These are phyloP conservation scores for Eupithecia subfuscata DNA, from an alignment of 2,888 invertebrate genomes.

Conservation along the genomic window DNA sequence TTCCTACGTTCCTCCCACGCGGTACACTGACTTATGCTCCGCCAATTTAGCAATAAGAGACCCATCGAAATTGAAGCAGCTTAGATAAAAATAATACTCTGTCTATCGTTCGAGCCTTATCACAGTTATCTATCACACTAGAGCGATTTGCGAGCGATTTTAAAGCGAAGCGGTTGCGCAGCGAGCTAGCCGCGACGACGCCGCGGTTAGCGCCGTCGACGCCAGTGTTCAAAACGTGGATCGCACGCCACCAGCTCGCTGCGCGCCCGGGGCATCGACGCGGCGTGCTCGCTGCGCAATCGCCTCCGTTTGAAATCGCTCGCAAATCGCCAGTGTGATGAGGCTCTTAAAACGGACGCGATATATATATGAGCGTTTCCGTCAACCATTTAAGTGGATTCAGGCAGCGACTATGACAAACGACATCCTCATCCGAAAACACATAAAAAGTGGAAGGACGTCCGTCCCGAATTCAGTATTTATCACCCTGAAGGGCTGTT, in stretches of 20 bases:
- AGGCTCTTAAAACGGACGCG: constrained; percentile 24
- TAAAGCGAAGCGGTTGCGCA: too few relatives aligned
- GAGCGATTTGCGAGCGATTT: too few relatives aligned
- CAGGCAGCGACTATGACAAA: constrained; percentile 57
- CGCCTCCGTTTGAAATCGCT: too few relatives aligned
- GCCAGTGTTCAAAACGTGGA: too few relatives aligned
- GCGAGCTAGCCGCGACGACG: too few relatives aligned
- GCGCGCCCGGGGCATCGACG: too few relatives aligned
- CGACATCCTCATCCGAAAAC: constrained; percentile 52
- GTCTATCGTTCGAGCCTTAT: background rate
- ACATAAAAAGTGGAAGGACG: constrained; percentile 51
- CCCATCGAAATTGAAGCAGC: background rate
- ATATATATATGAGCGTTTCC: constrained; percentile 36
- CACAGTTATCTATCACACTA: too few relatives aligned
- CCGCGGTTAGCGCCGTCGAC: too few relatives aligned
- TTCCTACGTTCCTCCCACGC: constrained; percentile 22
- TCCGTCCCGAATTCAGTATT: constrained; percentile 48
- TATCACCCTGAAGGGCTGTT: constrained; percentile 46
- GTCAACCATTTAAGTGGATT: constrained; percentile 43
- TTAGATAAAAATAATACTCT: background rate
- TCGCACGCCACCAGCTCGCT: too few relatives aligned
- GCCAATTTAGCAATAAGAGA: constrained; percentile 1
- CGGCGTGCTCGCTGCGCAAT: too few relatives aligned
- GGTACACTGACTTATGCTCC: constrained; percentile 20
- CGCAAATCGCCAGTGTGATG: too few relatives aligned